Percentiles rank a stretch among this genome's conserved stretches.
Evolutionary conservation across 2,888 invertebrate species (phyloP).

Genomic region (Ashinkailepas kermadecensis): DNA sequence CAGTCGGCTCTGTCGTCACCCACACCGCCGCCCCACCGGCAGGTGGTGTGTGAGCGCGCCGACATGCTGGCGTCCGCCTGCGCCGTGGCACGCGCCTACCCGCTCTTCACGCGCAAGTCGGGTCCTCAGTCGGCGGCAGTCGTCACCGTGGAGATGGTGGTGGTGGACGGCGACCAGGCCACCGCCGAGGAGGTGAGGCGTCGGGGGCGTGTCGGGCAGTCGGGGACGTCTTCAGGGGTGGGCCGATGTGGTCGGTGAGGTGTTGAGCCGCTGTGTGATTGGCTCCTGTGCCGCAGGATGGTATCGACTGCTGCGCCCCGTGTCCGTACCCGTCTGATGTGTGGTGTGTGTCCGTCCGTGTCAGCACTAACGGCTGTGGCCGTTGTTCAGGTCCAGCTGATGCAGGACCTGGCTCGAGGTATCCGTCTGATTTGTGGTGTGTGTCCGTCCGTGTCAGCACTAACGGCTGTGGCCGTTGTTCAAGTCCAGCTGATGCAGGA

Average conservation of each 20-base stretch:
- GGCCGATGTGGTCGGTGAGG: background rate
- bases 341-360: background rate
- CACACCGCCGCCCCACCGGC: conserved; percentile 32
- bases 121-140: conserved; percentile 27
- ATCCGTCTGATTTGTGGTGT: background rate
- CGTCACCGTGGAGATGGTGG: conserved; percentile 52
- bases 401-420: conserved; percentile 38
- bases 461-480: background rate
- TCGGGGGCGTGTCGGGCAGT: background rate
- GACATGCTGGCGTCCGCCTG: conserved; percentile 71
- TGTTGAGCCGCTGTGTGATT: too few species aligned
- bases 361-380: background rate
- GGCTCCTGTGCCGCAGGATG: background rate
- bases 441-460: background rate
- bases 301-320: background rate
- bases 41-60: conserved; percentile 68
- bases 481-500: conserved; percentile 32
- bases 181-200: background rate
- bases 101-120: conserved; percentile 58
- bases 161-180: conserved; percentile 37
- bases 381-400: conserved; percentile 25
- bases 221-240: too few species aligned
- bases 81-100: conserved; percentile 72
- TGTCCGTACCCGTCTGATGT: background rate
- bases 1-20: too few species aligned